phyloP scores from a whole-genome alignment of 2,888 invertebrate species.

The Pandemis heparana region DNA sequence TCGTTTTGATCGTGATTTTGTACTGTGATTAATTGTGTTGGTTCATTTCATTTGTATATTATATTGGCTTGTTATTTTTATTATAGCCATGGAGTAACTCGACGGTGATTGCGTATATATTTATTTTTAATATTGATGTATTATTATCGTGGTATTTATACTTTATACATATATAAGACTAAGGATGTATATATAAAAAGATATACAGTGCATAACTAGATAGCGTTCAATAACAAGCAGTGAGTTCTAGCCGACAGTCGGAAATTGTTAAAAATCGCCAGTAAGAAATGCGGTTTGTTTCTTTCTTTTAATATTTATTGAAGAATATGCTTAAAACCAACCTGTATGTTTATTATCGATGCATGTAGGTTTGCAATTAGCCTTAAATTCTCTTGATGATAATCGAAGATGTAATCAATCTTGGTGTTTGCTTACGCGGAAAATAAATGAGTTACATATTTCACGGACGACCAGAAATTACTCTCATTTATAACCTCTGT shows the following conservation, averaged over 20 bases:
- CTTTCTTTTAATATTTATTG: background rate
- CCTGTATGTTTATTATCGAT: background rate
- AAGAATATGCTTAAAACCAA: background rate
- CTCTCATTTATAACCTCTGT: too few species aligned
- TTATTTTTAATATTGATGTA: constrained; percentile 50
- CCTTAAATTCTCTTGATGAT: background rate
- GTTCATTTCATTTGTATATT: constrained; percentile 54
- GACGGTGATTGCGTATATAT: constrained; percentile 51
- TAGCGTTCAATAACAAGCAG: constrained; percentile 8
- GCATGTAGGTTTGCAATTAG: background rate
- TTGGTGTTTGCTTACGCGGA: background rate
- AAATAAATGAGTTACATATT: background rate
- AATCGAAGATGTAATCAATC: background rate
- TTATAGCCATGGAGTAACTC: constrained; percentile 48
- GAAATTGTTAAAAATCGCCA: background rate
- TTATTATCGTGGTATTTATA: constrained; percentile 15
- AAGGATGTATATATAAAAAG: constrained; percentile 19
- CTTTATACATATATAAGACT: constrained; percentile 5
- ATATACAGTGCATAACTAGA: constrained; percentile 4
- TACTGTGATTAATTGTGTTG: constrained; percentile 76
- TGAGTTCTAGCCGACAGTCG: background rate
- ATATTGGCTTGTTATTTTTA: constrained; percentile 47
- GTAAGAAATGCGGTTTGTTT: background rate
- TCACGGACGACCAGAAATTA: too few species aligned
- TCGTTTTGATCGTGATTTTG: constrained; percentile 69